Conservation (phyloP, 2,888 invertebrate genomes). For the Aelia acuminata region DNA sequence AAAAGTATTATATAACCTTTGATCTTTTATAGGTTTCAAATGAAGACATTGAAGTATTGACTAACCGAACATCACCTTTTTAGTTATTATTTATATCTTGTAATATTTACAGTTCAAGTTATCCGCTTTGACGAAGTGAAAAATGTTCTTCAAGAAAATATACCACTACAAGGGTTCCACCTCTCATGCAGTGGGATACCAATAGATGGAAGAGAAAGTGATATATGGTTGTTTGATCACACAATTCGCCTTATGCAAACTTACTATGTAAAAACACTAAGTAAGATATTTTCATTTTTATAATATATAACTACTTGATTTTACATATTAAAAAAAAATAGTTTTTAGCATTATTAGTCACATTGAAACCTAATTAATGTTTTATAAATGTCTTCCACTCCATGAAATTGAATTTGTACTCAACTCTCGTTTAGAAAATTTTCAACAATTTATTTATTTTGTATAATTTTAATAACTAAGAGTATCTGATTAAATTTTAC, state of each 20-base stretch:
- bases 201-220: background rate
- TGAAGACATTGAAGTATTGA: no score
- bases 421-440: background rate
- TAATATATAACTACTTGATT: no score
- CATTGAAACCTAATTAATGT: no score
- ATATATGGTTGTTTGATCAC: background rate
- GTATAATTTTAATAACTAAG: background rate
- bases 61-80: no score
- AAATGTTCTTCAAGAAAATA: constrained; percentile 7
- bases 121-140: constrained; percentile 5
- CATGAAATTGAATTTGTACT: background rate
- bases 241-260: background rate
- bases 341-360: no score
- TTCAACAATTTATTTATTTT: background rate
- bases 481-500: background rate
- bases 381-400: no score
- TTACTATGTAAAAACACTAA: background rate
- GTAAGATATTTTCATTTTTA: background rate
- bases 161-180: constrained; percentile 49
- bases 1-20: no score
- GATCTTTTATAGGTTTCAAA: no score
- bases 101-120: constrained; percentile 1
- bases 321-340: no score
- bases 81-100: background rate
- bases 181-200: background rate